Evolutionary conservation across 2,113 vertebrate species (phyloP).

Genomic region (Elanus axillaris): DNA sequence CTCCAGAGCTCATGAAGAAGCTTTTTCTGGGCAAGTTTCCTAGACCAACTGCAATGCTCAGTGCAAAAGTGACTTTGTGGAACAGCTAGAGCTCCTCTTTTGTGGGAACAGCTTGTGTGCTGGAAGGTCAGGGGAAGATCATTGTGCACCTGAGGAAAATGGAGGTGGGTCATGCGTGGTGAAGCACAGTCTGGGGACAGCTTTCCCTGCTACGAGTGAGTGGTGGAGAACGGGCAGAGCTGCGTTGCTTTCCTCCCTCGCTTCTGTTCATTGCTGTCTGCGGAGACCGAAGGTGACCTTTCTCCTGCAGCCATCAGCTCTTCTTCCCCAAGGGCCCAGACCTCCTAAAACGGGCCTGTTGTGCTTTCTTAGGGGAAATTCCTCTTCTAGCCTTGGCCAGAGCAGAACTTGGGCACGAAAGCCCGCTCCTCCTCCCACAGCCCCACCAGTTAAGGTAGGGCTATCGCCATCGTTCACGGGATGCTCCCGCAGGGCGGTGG

Average conservation of each 20-base stretch:
- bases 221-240: not conserved
- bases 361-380: not conserved
- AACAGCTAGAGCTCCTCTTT: not conserved
- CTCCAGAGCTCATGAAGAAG: not conserved
- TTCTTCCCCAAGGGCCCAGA: not conserved
- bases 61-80: not conserved
- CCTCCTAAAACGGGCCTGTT: not conserved
- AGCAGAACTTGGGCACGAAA: not conserved
- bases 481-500: not conserved
- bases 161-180: not conserved
- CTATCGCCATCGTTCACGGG: rapidly evolving
- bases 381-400: not conserved
- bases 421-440: rapidly evolving
- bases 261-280: not conserved
- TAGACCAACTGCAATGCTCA: rapidly evolving
- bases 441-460: rapidly evolving
- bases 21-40: not conserved
- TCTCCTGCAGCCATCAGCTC: not conserved
- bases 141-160: not conserved
- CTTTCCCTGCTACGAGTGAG: not conserved
- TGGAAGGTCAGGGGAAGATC: not conserved
- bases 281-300: not conserved
- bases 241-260: rapidly evolving
- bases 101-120: not conserved
- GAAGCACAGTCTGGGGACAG: not conserved